These are phyloP conservation scores for Callocephalon fimbriatum DNA, from an alignment of 2,113 vertebrate species.

Conservation along the genomic window DNA sequence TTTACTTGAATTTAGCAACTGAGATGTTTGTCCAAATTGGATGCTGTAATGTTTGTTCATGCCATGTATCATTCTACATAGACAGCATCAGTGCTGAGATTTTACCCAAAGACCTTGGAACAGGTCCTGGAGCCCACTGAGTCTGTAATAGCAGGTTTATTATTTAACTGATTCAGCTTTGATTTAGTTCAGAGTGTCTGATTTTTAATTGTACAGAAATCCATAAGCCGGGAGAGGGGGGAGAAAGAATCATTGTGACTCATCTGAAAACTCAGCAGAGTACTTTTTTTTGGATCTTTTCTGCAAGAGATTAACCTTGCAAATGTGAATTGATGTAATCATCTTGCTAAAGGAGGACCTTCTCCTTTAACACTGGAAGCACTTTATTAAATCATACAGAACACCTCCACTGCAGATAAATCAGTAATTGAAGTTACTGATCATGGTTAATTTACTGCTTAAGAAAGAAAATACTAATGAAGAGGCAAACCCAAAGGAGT, in stretches of 20 bases:
- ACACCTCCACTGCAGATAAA: not conserved
- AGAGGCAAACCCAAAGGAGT: not conserved
- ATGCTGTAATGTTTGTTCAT: not conserved
- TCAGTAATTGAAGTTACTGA: not conserved
- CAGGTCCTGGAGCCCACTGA: not conserved
- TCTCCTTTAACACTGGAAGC: not conserved
- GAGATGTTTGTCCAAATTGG: not conserved
- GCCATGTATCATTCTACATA: not conserved
- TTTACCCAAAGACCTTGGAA: not conserved
- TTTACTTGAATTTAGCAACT: not conserved
- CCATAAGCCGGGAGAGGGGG: not conserved
- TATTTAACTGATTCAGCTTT: not conserved
- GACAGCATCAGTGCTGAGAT: fast-evolving
- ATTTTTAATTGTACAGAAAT: not conserved
- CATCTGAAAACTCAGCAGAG: not conserved
- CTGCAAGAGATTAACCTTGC: not conserved
- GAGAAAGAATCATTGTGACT: not conserved
- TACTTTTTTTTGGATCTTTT: not conserved
- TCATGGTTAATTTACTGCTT: not conserved
- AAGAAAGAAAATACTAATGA: not conserved
- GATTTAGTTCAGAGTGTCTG: not conserved
- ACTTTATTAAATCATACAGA: not conserved
- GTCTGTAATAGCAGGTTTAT: not conserved
- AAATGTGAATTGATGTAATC: not conserved
- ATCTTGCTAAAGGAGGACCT: not conserved